Percentiles rank a stretch among this genome's conserved stretches.
Evolutionary conservation across 30 jellyfish, hydroid and myxozoan genomes (phyloP).

Genomic region (Aurelia sp.): DNA sequence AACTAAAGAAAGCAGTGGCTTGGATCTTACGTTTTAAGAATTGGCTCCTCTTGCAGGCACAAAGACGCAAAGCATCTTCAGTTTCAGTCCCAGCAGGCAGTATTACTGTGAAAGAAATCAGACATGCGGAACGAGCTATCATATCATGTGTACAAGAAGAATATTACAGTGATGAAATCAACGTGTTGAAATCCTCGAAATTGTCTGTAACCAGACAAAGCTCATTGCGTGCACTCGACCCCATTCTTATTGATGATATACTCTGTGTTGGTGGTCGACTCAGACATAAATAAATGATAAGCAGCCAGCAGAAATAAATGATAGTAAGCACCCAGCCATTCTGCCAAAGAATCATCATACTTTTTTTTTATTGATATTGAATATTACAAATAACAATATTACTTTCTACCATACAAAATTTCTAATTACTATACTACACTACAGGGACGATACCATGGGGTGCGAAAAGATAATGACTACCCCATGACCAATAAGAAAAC

Average conservation of each 20-base stretch:
- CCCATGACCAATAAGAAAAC: too few relatives aligned
- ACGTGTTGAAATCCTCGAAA: conserved; percentile 3
- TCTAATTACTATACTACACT: too few relatives aligned
- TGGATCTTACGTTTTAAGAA: conserved; percentile 2
- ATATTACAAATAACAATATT: too few relatives aligned
- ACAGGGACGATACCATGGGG: too few relatives aligned
- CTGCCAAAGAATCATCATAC: too few relatives aligned
- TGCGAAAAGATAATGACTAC: too few relatives aligned
- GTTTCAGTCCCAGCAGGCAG: neutral
- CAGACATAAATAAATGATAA: too few relatives aligned
- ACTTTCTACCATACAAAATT: too few relatives aligned
- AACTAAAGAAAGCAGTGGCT: conserved; percentile 11
- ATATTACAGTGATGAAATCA: conserved; percentile 25
- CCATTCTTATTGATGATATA: conserved; percentile 35
- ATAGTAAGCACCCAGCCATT: conserved; percentile 47
- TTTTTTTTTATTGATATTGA: too few relatives aligned
- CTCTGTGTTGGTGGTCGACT: conserved; percentile 71
- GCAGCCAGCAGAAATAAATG: conserved; percentile 12
- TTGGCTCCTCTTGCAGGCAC: neutral
- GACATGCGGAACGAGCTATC: conserved; percentile 34
- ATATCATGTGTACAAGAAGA: conserved; percentile 42
- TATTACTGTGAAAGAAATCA: conserved; percentile 9
- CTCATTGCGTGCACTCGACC: conserved; percentile 9
- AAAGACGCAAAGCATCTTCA: neutral
- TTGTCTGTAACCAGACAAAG: conserved; percentile 2